Evolutionary conservation across 2,113 vertebrate species (phyloP).

Genomic region (Saguinus midas): DNA sequence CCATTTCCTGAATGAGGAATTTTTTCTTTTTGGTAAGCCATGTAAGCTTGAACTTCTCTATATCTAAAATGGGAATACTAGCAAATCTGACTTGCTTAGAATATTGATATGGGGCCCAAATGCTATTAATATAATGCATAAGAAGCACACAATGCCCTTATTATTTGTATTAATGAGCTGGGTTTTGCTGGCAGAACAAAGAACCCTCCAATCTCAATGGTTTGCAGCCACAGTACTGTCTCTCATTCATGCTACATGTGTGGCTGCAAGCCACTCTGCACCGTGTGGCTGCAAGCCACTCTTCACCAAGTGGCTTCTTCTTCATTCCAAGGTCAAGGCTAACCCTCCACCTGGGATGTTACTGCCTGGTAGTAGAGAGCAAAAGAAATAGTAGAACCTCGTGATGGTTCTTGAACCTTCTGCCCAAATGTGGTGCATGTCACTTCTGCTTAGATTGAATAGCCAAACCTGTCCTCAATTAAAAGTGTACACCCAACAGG

Average conservation of each 20-base stretch:
- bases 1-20: background rate
- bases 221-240: background rate
- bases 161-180: background rate
- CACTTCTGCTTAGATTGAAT: background rate
- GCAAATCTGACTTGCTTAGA: background rate
- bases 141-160: background rate
- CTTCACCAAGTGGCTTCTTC: background rate
- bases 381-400: background rate
- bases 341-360: background rate
- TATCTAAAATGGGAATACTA: background rate
- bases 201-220: background rate
- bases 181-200: background rate
- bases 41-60: background rate
- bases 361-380: background rate
- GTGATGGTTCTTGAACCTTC: background rate
- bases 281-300: background rate
- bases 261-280: background rate
- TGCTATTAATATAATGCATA: background rate
- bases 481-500: background rate
- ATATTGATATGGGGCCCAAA: background rate
- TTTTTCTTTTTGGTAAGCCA: background rate
- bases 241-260: accelerated
- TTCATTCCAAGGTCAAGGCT: background rate
- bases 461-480: background rate
- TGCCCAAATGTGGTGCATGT: no score